Evolutionary conservation across 2,113 vertebrate genomes (phyloP).

Genomic region (Tychaedon coryphoeus): DNA sequence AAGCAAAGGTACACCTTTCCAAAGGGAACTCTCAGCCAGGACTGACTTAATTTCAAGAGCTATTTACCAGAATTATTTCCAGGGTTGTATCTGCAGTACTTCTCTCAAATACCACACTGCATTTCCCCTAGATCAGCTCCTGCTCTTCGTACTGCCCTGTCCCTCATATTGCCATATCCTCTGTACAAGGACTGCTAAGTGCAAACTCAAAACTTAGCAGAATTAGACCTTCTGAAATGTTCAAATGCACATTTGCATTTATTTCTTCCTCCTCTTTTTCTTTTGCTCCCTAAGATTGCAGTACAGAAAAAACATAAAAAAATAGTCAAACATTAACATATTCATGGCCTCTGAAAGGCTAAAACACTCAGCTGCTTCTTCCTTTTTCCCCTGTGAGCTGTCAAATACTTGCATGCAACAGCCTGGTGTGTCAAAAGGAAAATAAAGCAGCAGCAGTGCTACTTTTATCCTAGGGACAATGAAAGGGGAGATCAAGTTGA

Average conservation of each 20-base stretch:
- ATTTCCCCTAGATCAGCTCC: background rate
- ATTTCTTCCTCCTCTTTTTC: background rate
- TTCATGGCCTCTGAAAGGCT: background rate
- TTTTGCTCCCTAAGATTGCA: background rate
- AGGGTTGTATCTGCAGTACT: background rate
- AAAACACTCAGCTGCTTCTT: background rate
- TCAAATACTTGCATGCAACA: background rate
- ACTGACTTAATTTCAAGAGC: background rate
- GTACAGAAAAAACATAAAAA: background rate
- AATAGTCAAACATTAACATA: background rate
- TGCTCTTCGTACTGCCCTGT: background rate
- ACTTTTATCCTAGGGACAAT: background rate
- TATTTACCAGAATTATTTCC: slow-evolving; percentile 19
- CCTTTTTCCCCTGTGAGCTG: background rate
- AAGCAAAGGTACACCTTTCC: slow-evolving; percentile 28
- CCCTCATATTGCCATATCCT: background rate
- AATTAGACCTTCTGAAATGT: background rate
- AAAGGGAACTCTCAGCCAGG: slow-evolving; percentile 1
- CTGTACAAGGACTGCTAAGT: background rate
- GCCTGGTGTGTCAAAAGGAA: background rate
- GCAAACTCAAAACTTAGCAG: background rate
- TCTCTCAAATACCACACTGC: background rate
- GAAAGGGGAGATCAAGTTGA: background rate
- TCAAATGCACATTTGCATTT: background rate
- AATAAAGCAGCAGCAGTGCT: background rate